Percentiles rank a stretch among this genome's conserved stretches.
Conservation (phyloP, 2,113 vertebrate species). For the Grammomys surdaster region DNA sequence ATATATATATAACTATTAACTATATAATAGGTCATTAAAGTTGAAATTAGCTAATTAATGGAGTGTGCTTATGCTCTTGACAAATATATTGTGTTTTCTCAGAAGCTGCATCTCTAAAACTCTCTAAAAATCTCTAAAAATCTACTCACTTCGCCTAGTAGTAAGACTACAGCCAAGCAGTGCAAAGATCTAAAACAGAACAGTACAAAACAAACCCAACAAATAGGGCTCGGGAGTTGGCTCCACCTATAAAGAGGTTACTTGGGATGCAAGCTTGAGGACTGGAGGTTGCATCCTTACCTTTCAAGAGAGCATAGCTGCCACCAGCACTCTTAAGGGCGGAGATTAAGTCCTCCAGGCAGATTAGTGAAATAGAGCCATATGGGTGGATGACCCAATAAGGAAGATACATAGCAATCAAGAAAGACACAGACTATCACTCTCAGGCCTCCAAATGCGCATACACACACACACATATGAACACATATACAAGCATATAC, state of each 20-base stretch:
- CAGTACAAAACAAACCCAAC: neutral
- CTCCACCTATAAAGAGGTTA: neutral
- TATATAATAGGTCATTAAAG: neutral
- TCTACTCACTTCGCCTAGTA: neutral
- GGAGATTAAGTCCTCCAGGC: neutral
- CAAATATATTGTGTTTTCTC: conserved; percentile 16
- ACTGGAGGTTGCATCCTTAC: neutral
- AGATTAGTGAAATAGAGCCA: neutral
- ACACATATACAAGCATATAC: neutral
- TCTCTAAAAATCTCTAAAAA: neutral
- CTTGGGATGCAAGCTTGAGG: neutral
- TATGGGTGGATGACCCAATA: too few relatives aligned
- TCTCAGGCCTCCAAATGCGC: neutral
- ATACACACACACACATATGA: neutral
- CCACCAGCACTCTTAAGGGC: neutral
- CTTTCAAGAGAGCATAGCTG: too few relatives aligned
- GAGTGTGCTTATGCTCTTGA: neutral
- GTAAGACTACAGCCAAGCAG: neutral
- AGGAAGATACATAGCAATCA: neutral
- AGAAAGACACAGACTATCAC: neutral
- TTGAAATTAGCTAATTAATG: conserved; percentile 20
- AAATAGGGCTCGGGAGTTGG: neutral
- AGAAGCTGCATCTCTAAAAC: conserved; percentile 3
- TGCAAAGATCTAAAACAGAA: neutral
- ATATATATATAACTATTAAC: neutral